A percentile compares a stretch with the other conserved stretches of the same genome.
phyloP scores from a whole-genome alignment of 2,888 invertebrate species.

The Eristalis intricaria region DNA sequence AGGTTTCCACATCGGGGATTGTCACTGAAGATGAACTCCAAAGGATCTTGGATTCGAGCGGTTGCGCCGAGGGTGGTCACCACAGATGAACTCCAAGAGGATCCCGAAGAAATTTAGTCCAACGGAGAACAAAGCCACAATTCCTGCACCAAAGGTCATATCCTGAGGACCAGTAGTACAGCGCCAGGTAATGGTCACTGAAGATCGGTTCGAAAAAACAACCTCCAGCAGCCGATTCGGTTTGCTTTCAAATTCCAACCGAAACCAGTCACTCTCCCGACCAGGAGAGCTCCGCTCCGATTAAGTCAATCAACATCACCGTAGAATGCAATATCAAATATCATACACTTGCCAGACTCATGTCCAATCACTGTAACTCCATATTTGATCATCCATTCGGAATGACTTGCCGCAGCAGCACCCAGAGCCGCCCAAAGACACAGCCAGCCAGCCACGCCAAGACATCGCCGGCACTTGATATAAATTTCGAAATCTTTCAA shows the following conservation, averaged over 20 bases:
- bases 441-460: too few species aligned
- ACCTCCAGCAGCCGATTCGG: neutral
- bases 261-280: neutral
- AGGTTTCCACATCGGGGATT: too few species aligned
- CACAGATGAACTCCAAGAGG: too few species aligned
- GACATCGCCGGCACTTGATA: neutral
- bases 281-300: neutral
- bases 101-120: too few species aligned
- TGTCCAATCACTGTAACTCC: slow-evolving; percentile 44
- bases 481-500: slow-evolving; percentile 30
- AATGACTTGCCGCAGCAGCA: neutral
- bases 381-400: slow-evolving; percentile 33
- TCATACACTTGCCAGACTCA: slow-evolving; percentile 25
- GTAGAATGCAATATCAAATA: neutral
- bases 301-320: neutral
- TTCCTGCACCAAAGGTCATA: too few species aligned
- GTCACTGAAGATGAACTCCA: too few species aligned
- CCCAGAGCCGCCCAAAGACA: neutral
- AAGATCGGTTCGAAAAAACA: too few species aligned
- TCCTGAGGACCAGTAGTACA: too few species aligned
- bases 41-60: too few species aligned
- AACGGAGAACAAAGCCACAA: too few species aligned
- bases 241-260: neutral
- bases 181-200: too few species aligned
- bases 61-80: too few species aligned